phyloP scores from a whole-genome alignment of 2,797 vertebrate genomes.

The Pangasius macronema region DNA sequence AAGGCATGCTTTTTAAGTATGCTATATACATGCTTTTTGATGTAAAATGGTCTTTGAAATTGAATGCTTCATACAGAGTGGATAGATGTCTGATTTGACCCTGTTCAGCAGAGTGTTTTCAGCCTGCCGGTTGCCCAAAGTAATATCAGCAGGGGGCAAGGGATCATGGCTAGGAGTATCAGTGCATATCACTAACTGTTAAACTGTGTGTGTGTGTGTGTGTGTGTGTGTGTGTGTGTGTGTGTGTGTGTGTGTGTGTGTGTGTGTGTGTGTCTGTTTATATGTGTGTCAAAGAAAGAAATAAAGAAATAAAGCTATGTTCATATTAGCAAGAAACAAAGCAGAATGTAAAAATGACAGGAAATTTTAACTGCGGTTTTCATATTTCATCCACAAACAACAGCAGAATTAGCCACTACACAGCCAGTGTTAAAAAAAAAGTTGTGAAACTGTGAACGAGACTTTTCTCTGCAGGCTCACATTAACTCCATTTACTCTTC shows the following conservation, averaged over 20 bases:
- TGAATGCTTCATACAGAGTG: neutral
- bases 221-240: neutral
- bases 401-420: neutral
- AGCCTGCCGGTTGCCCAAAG: slow-evolving; percentile 96
- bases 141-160: slow-evolving; percentile 87
- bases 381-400: neutral
- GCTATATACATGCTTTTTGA: neutral
- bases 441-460: neutral
- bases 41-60: neutral
- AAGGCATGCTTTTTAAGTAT: neutral
- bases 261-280: too few species aligned
- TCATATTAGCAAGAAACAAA: too few species aligned
- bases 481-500: slow-evolving; percentile 16
- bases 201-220: slow-evolving; percentile 73
- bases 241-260: too few species aligned
- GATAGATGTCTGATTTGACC: slow-evolving; percentile 15
- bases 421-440: neutral
- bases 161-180: slow-evolving; percentile 87
- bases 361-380: neutral
- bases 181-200: slow-evolving; percentile 86
- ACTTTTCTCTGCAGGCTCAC: neutral
- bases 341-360: neutral
- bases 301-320: too few species aligned
- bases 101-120: slow-evolving; percentile 68
- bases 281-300: too few species aligned